Percentiles rank a stretch among this genome's conserved stretches.
Conservation (phyloP, 2,888 invertebrate genomes). For the Cryptocheilus praepositus region DNA sequence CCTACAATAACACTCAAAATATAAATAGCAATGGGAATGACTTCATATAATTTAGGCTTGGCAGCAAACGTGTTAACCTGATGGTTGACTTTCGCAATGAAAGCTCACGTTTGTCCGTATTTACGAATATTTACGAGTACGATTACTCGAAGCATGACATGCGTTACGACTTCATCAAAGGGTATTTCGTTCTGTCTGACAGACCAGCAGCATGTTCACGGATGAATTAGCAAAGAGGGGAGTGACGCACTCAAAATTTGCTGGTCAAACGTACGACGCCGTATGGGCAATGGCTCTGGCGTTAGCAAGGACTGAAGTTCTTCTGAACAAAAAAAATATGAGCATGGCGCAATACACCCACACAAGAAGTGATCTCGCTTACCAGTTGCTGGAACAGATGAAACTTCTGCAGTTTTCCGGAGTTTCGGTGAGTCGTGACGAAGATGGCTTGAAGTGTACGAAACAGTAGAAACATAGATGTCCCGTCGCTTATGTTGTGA, state of each 20-base stretch:
- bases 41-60: too few species aligned
- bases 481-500: too few species aligned
- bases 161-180: too few species aligned
- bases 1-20: too few species aligned
- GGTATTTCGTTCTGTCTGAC: slow-evolving; percentile 45
- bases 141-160: neutral
- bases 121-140: too few species aligned
- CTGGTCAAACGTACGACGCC: slow-evolving; percentile 91
- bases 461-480: too few species aligned
- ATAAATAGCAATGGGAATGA: too few species aligned
- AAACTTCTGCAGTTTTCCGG: slow-evolving; percentile 86
- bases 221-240: slow-evolving; percentile 78
- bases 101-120: too few species aligned
- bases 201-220: slow-evolving; percentile 82
- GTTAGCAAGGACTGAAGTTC: slow-evolving; percentile 80
- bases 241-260: slow-evolving; percentile 80
- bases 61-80: too few species aligned
- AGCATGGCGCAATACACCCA: slow-evolving; percentile 83
- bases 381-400: slow-evolving; percentile 83
- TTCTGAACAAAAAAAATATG: slow-evolving; percentile 75
- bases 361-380: slow-evolving; percentile 83
- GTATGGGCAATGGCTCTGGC: slow-evolving; percentile 93
- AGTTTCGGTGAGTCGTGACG: slow-evolving; percentile 84
- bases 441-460: too few species aligned
- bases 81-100: too few species aligned